Percentiles rank a stretch among this genome's conserved stretches.
Conservation (phyloP, 2,797 vertebrate species). For the Chanos chanos region DNA sequence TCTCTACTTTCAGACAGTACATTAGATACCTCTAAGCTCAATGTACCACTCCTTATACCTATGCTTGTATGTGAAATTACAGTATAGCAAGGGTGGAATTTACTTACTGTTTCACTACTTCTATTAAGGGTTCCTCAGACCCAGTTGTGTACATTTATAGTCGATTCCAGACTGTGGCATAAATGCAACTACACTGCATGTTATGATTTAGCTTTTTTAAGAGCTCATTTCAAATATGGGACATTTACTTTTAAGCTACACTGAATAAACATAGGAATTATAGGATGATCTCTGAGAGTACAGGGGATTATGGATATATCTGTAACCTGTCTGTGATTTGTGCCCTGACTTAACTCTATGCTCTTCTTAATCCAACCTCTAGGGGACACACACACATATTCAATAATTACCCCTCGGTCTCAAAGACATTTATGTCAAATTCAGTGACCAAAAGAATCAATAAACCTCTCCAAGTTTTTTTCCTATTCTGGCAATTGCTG, state of each 20-base stretch:
- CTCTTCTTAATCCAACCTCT: background rate
- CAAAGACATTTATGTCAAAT: too few relatives aligned
- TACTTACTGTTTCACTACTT: too few relatives aligned
- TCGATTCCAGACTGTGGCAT: background rate
- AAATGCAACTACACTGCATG: background rate
- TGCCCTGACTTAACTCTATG: constrained; percentile 16
- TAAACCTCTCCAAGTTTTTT: too few relatives aligned
- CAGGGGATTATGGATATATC: constrained; percentile 36
- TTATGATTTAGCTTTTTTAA: background rate
- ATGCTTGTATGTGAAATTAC: too few relatives aligned
- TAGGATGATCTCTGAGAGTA: constrained; percentile 41
- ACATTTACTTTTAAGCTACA: constrained; percentile 20
- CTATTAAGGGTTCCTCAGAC: too few relatives aligned
- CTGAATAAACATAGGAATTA: constrained; percentile 42
- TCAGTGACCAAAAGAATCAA: too few relatives aligned
- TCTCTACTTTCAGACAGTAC: background rate
- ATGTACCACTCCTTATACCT: too few relatives aligned
- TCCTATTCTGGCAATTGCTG: too few relatives aligned
- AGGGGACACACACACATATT: background rate
- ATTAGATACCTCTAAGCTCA: too few relatives aligned
- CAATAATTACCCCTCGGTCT: background rate
- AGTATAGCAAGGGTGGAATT: too few relatives aligned
- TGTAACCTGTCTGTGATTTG: constrained; percentile 29
- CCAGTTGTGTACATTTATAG: too few relatives aligned
- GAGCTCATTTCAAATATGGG: constrained; percentile 28